Evolutionary conservation across 1,140 invertebrate species (phyloP), one percentile per base, ranked within the genome.

Genomic region (Bombus haemorrhoidalis): DNA sequence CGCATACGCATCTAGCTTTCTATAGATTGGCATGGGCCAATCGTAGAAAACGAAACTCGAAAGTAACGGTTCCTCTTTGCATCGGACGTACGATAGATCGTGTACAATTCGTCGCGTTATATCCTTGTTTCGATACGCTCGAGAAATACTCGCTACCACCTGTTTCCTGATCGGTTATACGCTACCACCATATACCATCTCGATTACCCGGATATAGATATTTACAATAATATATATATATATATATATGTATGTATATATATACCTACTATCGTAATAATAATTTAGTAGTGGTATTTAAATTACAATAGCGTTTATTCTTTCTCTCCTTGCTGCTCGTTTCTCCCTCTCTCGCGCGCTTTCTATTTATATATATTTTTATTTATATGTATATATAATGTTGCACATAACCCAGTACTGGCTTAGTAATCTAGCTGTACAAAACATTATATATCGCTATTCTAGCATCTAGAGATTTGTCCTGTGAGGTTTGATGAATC

Each of bases 321-420:
- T 93, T 81, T 85, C 89, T 83, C 76, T 80, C 76, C 39, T 86
- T 79, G 59, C 37, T 47, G 72, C 41, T 82, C 84, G 72, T 86
- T 15, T 72, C 47, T 85, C 59, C 43, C 32, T 74, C 37, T 59
- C 3, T 32, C 68, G 18, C 25, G 39, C 41, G 18, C 28, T 32
- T 68, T 59, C 22, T 39, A 64, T 78, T 32, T 78, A 25, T 79
- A 66, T 82, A 92, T 92, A 94, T 94, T 94, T 94, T 94, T 74
- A 37, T 59, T 62, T 73, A 47, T 85, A 71, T 85, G 73, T 86
- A 92, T 92, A 94, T 94, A 94, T 94, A 94, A 94, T 94, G 94
- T 95, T 95, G 94, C 94, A 95, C 94, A 91, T 94, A 94, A 94
- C 94, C 94, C 94, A 95, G 43, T 94, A 94, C 93, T 95, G 93